Conservation (phyloP, 2,888 invertebrate species). For the Drosophila mettleri region DNA sequence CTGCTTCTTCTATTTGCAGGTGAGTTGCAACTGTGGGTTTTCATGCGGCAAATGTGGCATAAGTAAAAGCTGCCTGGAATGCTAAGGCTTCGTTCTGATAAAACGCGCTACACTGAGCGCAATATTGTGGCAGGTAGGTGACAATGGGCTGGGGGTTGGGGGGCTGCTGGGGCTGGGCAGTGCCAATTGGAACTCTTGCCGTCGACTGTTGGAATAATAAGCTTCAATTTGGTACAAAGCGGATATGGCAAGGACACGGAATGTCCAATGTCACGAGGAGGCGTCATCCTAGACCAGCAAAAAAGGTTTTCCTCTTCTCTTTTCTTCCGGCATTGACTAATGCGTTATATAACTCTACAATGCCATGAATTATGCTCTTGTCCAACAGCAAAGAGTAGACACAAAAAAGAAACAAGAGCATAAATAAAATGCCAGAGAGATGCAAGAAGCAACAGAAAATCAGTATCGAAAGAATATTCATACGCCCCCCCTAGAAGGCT, state of each 20-base stretch:
- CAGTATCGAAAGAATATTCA: not conserved
- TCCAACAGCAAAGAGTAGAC: conserved; percentile 12
- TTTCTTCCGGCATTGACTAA: conserved; percentile 22
- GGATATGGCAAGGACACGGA: conserved; percentile 46
- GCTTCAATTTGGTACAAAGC: conserved; percentile 48
- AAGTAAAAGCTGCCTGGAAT: conserved; percentile 17
- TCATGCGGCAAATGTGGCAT: conserved; percentile 7
- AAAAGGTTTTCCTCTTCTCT: conserved; percentile 16
- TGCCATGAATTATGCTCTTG: conserved; percentile 64
- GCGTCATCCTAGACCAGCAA: conserved; percentile 14
- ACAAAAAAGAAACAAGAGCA: conserved; percentile 12
- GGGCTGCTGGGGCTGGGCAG: not conserved
- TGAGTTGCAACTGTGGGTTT: conserved; percentile 39
- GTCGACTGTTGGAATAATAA: conserved; percentile 48
- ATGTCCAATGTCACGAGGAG: conserved; percentile 33
- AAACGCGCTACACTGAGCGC: conserved; percentile 24
- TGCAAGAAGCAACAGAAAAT: conserved; percentile 4
- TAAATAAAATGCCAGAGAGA: conserved; percentile 17
- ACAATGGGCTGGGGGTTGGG: not conserved
- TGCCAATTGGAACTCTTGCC: conserved; percentile 8
- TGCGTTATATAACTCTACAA: conserved; percentile 46
- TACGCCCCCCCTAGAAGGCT: conserved; percentile 10
- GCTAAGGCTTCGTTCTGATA: conserved; percentile 25
- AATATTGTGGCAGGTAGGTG: conserved; percentile 31
- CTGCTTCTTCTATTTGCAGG: conserved; percentile 36